Conservation (phyloP, 2,113 vertebrate genomes). For the Poeciliopsis retropinna region DNA sequence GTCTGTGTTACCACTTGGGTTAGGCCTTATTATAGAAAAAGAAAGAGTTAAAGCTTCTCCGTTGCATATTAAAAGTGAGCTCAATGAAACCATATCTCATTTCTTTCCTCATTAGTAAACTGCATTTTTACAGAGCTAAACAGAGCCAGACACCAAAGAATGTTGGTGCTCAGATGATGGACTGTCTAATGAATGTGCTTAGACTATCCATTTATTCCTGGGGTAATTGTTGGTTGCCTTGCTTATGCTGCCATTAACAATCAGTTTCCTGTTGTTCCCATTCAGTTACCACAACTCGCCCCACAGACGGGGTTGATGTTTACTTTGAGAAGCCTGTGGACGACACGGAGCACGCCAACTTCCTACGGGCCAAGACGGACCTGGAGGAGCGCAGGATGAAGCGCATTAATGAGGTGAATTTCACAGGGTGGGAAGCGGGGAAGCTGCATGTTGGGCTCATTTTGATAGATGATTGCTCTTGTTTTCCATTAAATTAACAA, state of each 20-base stretch:
- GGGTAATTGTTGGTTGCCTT: background rate
- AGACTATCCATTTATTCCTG: slow-evolving; percentile 6
- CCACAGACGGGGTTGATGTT: slow-evolving; percentile 90
- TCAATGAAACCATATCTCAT: background rate
- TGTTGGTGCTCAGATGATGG: background rate
- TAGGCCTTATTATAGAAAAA: no score
- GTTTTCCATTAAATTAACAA: no score
- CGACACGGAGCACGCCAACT: slow-evolving; percentile 89
- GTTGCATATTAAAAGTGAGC: background rate
- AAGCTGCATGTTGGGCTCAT: slow-evolving; percentile 1
- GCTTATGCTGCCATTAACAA: slow-evolving; percentile 2
- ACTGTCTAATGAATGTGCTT: background rate
- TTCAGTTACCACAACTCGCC: slow-evolving; percentile 81
- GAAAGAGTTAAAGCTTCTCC: no score
- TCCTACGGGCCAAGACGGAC: slow-evolving; percentile 90
- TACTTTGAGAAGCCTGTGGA: slow-evolving; percentile 92
- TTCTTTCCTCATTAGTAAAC: background rate
- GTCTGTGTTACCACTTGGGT: background rate
- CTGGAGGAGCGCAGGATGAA: slow-evolving; percentile 91
- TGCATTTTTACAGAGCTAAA: background rate
- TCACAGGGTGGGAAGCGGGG: slow-evolving; percentile 15
- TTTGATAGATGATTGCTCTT: no score
- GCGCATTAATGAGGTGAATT: slow-evolving; percentile 89
- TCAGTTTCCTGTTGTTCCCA: slow-evolving; percentile 33
- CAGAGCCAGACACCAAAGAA: background rate